Conservation (phyloP, 2,113 vertebrate species). For the Sinosuthora webbiana region DNA sequence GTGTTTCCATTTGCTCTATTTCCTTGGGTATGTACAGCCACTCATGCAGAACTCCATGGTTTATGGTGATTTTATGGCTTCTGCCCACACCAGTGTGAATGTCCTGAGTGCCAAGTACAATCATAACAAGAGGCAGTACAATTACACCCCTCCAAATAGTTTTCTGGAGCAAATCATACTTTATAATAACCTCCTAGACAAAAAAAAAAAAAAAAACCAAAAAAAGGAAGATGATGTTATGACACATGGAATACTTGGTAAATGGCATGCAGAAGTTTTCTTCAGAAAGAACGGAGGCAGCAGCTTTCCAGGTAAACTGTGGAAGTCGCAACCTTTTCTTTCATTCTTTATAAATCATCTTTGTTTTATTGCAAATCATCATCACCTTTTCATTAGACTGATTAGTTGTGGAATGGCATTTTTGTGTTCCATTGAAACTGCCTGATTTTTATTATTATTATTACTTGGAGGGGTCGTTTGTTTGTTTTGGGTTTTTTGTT, state of each 20-base stretch:
- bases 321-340: neutral
- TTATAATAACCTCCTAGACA: slow-evolving; percentile 78
- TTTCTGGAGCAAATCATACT: slow-evolving; percentile 85
- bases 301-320: slow-evolving; percentile 76
- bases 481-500: neutral
- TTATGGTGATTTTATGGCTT: slow-evolving; percentile 80
- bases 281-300: slow-evolving; percentile 31
- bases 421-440: neutral
- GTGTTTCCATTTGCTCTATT: slow-evolving; percentile 65
- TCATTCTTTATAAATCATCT: neutral
- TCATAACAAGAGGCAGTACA: slow-evolving; percentile 77
- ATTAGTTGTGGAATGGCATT: neutral
- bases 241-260: slow-evolving; percentile 75
- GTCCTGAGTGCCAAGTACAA: slow-evolving; percentile 78
- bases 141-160: slow-evolving; percentile 82
- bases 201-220: too few relatives aligned
- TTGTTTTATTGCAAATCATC: neutral
- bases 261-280: slow-evolving; percentile 78
- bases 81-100: slow-evolving; percentile 80
- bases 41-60: slow-evolving; percentile 71
- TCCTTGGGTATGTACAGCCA: slow-evolving; percentile 75
- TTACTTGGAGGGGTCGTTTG: neutral
- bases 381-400: neutral
- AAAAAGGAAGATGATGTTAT: slow-evolving; percentile 72
- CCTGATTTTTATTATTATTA: neutral